phyloP scores from a whole-genome alignment of 1,140 invertebrate genomes.

The Phthorimaea operculella region DNA sequence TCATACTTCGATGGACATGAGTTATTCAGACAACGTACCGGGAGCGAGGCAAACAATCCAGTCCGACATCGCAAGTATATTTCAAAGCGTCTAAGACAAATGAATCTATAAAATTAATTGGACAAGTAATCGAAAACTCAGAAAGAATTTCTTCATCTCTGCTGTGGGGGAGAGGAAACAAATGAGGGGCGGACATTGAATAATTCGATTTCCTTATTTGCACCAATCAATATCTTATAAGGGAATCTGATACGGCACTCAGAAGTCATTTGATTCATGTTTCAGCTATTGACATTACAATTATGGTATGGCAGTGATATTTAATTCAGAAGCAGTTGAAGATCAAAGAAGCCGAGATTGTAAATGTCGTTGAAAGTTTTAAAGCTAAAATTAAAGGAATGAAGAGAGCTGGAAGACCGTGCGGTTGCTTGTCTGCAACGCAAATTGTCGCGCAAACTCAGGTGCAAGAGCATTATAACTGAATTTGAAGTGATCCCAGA shows the following conservation, averaged over 20 bases:
- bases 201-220: slow-evolving; percentile 68
- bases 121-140: slow-evolving; percentile 68
- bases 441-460: slow-evolving; percentile 26
- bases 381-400: not conserved
- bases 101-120: slow-evolving; percentile 68
- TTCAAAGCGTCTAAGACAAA: slow-evolving; percentile 60
- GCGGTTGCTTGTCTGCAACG: not conserved
- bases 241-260: slow-evolving; percentile 43
- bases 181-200: slow-evolving; percentile 67
- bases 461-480: slow-evolving; percentile 41
- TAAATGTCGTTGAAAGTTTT: not conserved
- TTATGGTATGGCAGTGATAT: slow-evolving; percentile 10
- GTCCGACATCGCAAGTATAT: slow-evolving; percentile 22
- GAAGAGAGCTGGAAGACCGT: no score
- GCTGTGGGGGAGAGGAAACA: slow-evolving; percentile 60
- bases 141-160: slow-evolving; percentile 68
- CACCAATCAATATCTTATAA: slow-evolving; percentile 64
- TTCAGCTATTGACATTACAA: slow-evolving; percentile 19
- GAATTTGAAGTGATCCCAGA: slow-evolving; percentile 48
- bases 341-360: not conserved
- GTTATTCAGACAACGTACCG: no score
- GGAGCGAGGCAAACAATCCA: no score
- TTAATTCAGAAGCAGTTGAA: not conserved
- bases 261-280: slow-evolving; percentile 12
- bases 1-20: no score